These are phyloP conservation scores for Platichthys stellatus DNA, from an alignment of 2,113 vertebrate genomes.

Conservation along the genomic window DNA sequence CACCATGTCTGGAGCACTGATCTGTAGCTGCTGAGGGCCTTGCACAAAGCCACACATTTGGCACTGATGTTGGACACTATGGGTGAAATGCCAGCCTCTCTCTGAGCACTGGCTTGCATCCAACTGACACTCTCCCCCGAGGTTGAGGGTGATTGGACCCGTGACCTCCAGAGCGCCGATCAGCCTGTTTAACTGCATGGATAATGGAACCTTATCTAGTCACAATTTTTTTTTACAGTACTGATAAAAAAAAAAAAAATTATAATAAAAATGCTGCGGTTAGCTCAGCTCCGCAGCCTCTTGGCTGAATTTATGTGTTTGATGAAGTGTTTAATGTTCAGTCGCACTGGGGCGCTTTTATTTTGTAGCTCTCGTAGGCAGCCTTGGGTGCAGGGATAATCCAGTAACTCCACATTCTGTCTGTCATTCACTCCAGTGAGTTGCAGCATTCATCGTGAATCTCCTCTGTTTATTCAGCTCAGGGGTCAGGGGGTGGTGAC, in stretches of 20 bases:
- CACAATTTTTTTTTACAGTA: neutral
- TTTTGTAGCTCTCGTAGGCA: conserved; percentile 22
- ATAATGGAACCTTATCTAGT: conserved; percentile 46
- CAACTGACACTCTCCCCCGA: conserved; percentile 49
- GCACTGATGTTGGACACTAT: conserved; percentile 33
- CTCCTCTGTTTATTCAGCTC: conserved; percentile 51
- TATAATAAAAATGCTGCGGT: neutral
- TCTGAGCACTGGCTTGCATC: conserved; percentile 57
- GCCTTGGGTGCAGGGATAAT: conserved; percentile 21
- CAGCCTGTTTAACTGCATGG: conserved; percentile 28
- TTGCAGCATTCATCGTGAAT: conserved; percentile 20
- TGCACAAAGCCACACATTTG: conserved; percentile 47
- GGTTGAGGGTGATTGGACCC: conserved; percentile 59
- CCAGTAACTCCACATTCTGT: conserved; percentile 27
- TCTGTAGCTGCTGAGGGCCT: conserved; percentile 60
- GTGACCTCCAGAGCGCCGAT: conserved; percentile 52
- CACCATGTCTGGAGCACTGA: conserved; percentile 56
- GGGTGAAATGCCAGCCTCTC: conserved; percentile 63
- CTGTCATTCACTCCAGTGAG: conserved; percentile 46
- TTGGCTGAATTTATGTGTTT: conserved; percentile 38
- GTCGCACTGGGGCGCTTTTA: conserved; percentile 32
- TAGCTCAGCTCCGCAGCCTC: conserved; percentile 18
- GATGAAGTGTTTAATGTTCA: conserved; percentile 54
- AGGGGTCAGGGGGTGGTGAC: conserved; percentile 52
- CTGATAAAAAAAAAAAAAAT: conserved; percentile 25